These are phyloP conservation scores for Hylia prasina DNA, from an alignment of 2,113 vertebrate species.

Conservation along the genomic window DNA sequence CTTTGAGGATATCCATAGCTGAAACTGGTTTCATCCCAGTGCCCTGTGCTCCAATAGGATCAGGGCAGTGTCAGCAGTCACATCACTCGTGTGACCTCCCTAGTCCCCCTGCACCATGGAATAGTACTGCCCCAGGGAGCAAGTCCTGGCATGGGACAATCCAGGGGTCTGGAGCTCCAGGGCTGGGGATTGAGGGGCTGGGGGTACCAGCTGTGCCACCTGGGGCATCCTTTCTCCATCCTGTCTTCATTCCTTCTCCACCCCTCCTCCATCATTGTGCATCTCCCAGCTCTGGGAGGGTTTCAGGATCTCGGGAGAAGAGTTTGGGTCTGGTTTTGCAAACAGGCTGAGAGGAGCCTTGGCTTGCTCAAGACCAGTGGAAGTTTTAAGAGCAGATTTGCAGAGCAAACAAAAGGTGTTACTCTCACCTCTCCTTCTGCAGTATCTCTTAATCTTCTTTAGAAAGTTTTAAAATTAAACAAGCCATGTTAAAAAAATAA, in stretches of 20 bases:
- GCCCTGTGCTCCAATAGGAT: accelerated
- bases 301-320: background rate
- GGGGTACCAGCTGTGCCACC: background rate
- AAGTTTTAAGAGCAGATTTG: background rate
- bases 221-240: background rate
- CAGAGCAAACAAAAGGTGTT: background rate
- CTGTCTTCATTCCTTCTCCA: background rate
- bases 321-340: background rate
- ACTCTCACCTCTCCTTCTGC: accelerated
- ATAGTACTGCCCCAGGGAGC: background rate
- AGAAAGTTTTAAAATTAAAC: background rate
- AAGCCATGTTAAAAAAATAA: background rate
- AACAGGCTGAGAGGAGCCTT: background rate
- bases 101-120: background rate
- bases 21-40: background rate
- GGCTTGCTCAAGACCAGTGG: background rate
- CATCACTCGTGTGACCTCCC: accelerated
- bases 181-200: background rate
- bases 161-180: accelerated
- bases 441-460: background rate
- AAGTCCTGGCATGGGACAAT: no score
- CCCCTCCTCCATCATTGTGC: background rate
- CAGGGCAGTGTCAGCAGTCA: background rate
- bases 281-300: background rate
- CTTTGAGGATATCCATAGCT: background rate